These are phyloP conservation scores for Ptilorrhoa leucosticta DNA, from an alignment of 2,113 vertebrate genomes.

Conservation along the genomic window DNA sequence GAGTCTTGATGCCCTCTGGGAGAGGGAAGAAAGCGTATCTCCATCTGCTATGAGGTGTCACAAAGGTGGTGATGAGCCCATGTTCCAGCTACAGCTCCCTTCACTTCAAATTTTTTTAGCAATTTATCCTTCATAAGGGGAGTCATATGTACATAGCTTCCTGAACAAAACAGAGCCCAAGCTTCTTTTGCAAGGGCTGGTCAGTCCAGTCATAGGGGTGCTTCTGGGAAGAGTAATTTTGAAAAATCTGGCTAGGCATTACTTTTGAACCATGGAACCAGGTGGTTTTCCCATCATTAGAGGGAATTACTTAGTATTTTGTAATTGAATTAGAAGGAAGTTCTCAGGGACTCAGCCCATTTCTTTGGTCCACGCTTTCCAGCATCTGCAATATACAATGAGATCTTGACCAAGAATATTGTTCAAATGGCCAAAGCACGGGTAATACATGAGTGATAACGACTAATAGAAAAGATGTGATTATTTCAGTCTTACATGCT, in stretches of 20 bases:
- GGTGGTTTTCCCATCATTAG: background rate
- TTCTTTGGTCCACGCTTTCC: background rate
- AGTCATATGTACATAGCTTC: background rate
- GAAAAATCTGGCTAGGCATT: background rate
- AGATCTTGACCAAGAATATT: background rate
- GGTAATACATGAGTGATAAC: background rate
- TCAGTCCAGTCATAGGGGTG: background rate
- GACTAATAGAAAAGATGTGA: background rate
- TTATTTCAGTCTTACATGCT: background rate
- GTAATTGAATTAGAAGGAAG: background rate
- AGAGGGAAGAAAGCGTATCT: background rate
- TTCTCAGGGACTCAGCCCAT: background rate
- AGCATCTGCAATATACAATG: background rate
- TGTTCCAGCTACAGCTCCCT: background rate
- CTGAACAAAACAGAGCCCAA: background rate
- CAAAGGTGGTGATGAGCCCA: background rate
- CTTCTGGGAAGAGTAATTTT: background rate
- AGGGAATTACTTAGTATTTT: background rate
- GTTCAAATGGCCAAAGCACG: background rate
- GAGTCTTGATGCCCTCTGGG: background rate
- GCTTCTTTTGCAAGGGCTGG: background rate
- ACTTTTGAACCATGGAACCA: background rate
- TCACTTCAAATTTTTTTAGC: background rate
- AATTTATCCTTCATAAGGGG: background rate
- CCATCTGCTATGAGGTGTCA: background rate